Evolutionary conservation across 2,797 vertebrate species (phyloP).

Genomic region (Sebastes vulpes): DNA sequence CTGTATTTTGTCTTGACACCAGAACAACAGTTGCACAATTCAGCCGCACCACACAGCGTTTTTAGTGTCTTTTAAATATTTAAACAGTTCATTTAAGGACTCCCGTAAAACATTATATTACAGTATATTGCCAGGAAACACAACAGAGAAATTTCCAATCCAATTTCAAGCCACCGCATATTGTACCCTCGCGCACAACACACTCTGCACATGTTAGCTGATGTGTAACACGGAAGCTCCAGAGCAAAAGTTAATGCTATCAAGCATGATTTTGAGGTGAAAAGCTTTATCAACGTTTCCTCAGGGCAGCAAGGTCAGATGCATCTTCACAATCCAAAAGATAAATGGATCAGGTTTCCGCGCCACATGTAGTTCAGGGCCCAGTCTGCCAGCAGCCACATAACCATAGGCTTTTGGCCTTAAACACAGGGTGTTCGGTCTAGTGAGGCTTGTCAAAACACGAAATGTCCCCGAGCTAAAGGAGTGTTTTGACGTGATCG

Average conservation of each 20-base stretch:
- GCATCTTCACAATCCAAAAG: constrained; percentile 71
- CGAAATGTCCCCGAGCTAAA: constrained; percentile 70
- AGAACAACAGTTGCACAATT: background rate
- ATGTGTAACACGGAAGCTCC: constrained; percentile 40
- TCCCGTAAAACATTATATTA: constrained; percentile 19
- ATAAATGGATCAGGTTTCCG: constrained; percentile 79
- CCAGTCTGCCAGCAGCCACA: constrained; percentile 66
- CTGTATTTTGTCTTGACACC: constrained; percentile 20
- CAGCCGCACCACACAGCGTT: background rate
- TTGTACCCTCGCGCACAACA: background rate
- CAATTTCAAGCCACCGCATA: constrained; percentile 45
- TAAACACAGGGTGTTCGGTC: constrained; percentile 73
- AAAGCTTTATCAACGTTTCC: constrained; percentile 76
- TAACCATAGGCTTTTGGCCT: constrained; percentile 73
- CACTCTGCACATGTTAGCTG: constrained; percentile 33
- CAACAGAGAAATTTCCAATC: constrained; percentile 25
- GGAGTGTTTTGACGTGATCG: constrained; percentile 67
- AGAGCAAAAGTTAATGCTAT: constrained; percentile 55
- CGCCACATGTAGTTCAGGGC: constrained; percentile 66
- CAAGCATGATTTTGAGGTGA: constrained; percentile 55
- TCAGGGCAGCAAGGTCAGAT: constrained; percentile 73
- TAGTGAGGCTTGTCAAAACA: constrained; percentile 74
- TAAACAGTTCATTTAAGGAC: constrained; percentile 29
- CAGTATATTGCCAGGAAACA: constrained; percentile 20
- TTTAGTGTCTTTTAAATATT: constrained; percentile 21